Percentiles rank a stretch among this genome's conserved stretches.
Conservation (phyloP, 2,888 invertebrate species). For the Nineta flava region DNA sequence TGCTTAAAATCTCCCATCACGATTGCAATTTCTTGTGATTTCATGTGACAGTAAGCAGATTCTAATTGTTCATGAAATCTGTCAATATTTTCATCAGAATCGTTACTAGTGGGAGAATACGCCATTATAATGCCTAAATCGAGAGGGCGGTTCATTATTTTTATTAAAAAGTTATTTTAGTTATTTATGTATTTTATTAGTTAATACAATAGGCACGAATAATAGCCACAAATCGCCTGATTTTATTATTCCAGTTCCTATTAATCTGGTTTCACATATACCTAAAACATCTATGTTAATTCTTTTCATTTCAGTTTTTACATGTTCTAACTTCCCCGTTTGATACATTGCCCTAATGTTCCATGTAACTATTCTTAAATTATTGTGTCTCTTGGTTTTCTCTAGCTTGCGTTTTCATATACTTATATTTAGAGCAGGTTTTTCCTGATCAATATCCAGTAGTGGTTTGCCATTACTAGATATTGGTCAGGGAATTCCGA, state of each 20-base stretch:
- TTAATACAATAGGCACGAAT: not conserved
- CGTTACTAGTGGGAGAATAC: not conserved
- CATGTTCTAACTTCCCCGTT: not conserved
- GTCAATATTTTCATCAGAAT: not conserved
- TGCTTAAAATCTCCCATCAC: slow-evolving; percentile 4
- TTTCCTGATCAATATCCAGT: not conserved
- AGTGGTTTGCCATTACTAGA: slow-evolving; percentile 1
- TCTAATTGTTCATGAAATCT: slow-evolving; percentile 1
- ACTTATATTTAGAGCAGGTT: not conserved
- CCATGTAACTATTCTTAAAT: not conserved
- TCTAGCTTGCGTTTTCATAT: too few relatives aligned
- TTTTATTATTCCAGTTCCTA: not conserved
- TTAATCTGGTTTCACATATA: not conserved
- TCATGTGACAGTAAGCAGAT: not conserved
- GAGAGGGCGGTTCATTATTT: not conserved
- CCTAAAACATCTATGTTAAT: not conserved
- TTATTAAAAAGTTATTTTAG: not conserved
- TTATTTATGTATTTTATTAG: not conserved
- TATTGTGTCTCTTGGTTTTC: not conserved
- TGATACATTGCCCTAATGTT: slow-evolving; percentile 1
- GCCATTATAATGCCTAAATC: not conserved
- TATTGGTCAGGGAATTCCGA: not conserved
- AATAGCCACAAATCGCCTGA: not conserved
- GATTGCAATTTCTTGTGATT: slow-evolving; percentile 1
- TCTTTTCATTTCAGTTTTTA: not conserved